These are phyloP conservation scores for Rousettus leschenaultii DNA, from an alignment of 2,113 vertebrate species.

Conservation along the genomic window DNA sequence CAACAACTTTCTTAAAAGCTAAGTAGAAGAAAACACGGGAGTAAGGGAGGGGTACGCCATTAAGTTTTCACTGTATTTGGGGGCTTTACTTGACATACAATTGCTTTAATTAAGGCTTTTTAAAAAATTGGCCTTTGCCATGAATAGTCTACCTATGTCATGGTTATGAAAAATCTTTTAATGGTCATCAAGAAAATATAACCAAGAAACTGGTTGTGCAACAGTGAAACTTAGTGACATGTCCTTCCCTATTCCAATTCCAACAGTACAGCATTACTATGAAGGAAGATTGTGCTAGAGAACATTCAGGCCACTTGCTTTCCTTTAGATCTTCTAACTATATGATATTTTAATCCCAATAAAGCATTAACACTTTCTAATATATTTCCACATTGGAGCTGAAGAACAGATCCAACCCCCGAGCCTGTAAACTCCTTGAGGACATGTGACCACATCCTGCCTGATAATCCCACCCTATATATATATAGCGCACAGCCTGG, in stretches of 20 bases:
- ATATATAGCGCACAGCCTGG: too few relatives aligned
- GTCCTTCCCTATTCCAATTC: neutral
- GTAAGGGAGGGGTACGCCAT: neutral
- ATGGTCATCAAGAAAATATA: neutral
- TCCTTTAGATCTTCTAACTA: neutral
- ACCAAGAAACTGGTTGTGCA: neutral
- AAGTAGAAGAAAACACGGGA: neutral
- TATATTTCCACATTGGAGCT: neutral
- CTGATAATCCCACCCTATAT: neutral
- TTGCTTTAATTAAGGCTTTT: neutral
- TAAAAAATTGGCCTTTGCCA: neutral
- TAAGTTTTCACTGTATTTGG: neutral
- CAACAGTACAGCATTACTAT: neutral
- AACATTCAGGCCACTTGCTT: neutral
- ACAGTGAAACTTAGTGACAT: neutral
- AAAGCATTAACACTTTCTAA: neutral
- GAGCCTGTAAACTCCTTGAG: neutral
- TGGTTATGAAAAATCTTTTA: constrained; percentile 15
- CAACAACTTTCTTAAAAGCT: neutral
- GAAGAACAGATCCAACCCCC: neutral
- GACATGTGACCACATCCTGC: neutral
- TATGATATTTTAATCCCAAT: neutral
- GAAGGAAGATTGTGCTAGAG: neutral
- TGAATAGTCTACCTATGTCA: neutral
- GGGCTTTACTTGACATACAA: neutral